Percentiles rank a stretch among this genome's conserved stretches.
Evolutionary conservation across 2,797 vertebrate genomes (phyloP).

Genomic region (Glossophaga mutica): DNA sequence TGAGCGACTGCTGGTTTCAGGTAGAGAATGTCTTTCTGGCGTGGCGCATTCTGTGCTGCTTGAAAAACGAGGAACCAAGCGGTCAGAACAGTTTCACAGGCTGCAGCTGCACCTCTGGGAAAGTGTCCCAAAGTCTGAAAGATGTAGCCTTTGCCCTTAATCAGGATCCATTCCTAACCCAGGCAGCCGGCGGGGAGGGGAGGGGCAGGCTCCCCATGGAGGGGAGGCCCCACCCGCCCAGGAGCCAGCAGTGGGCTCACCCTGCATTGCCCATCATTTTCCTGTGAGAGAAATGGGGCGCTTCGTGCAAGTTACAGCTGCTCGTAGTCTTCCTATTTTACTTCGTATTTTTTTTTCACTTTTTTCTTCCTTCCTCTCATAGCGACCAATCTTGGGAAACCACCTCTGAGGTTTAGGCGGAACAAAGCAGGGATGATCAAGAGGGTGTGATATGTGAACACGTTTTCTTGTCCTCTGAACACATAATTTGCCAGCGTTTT

Average conservation of each 20-base stretch:
- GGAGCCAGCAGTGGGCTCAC: background rate
- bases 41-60: background rate
- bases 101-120: conserved; percentile 18
- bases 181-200: background rate
- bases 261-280: background rate
- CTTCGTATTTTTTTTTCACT: background rate
- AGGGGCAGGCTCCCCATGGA: background rate
- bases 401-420: conserved; percentile 38
- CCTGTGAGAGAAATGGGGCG: background rate
- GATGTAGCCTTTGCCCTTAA: background rate
- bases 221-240: background rate
- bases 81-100: background rate
- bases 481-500: background rate
- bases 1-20: conserved; percentile 30
- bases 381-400: conserved; percentile 9
- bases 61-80: conserved; percentile 17
- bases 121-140: background rate
- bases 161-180: background rate
- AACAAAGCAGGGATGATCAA: conserved; percentile 4
- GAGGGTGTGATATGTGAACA: background rate
- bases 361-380: background rate
- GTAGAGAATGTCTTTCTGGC: conserved; percentile 8
- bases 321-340: background rate
- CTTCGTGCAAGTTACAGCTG: conserved; percentile 19
- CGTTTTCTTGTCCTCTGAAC: conserved; percentile 6